Evolutionary conservation across 2,113 vertebrate species (phyloP), one percentile per base, ranked within the genome.

Genomic region (Coryphaenoides rupestris): DNA sequence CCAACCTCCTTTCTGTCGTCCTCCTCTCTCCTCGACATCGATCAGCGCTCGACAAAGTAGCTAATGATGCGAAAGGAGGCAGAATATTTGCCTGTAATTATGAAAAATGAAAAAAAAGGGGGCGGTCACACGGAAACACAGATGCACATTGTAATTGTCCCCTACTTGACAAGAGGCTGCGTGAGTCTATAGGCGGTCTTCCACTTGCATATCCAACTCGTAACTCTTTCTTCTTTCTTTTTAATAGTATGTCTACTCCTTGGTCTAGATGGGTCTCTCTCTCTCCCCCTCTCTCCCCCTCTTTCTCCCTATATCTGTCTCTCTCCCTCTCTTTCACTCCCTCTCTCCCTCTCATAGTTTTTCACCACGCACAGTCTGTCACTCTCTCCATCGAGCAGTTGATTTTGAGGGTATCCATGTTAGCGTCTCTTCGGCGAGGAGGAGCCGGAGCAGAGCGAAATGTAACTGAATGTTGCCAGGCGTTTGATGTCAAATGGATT

Each of bases 51-150:
- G 87, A 89, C 84, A 90, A 85, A 90, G 78, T 81, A 79, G 69
- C 76, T 90, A 92, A 90, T 90, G 89, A 90, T 86, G 84, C 86
- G 85, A 78, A 84, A 73, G 77, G 77, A 64, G 72, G 65, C 74
- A 73, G 84, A 84, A 86, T 86, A 84, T 87, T 88, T 84, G 74
- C 75, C 77, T 56, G 40, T 89, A 90, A 91, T 91, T 90, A 90
- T 88, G 87, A 91, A 86, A 89, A 90, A 92, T 91, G 85, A 87
- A 88, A 83, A 75, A 26, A 78, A 86, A 77, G 81, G 68, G 46
- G 80, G n/a, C n/a, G 80, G 81, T 84, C 33, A 12, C 33, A 82
- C 79, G 76, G 84, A 85, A 84, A 82, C 81, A 80, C 40, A 56
- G 65, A 80, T 74, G 76, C 72, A 70, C 77, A 62, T 79, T 71